phyloP scores from a whole-genome alignment of 2,113 vertebrate species.

The Protobothrops mucrosquamatus region DNA sequence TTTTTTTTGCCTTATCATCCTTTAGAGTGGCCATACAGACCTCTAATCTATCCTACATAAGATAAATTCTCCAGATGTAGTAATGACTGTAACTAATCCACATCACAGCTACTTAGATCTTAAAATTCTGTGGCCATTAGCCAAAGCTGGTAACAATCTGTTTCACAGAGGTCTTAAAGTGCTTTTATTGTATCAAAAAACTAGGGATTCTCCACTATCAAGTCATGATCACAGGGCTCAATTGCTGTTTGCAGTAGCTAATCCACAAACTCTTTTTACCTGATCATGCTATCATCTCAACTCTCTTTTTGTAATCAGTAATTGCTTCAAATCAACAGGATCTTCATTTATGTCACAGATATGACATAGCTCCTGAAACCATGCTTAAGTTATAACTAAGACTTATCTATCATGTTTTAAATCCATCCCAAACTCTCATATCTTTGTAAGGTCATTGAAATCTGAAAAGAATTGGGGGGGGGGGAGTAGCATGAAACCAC shows the following conservation, averaged over 20 bases:
- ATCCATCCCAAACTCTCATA: not conserved
- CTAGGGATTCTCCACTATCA: not conserved
- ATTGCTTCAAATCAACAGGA: not conserved
- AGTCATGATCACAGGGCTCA: not conserved
- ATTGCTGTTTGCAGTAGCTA: not conserved
- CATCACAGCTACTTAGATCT: not conserved
- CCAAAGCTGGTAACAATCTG: not conserved
- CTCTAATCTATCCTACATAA: not conserved
- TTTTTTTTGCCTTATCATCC: not conserved
- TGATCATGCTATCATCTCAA: not conserved
- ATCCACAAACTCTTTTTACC: not conserved
- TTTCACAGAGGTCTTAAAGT: not conserved
- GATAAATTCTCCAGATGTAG: not conserved
- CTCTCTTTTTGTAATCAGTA: not conserved
- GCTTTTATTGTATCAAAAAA: not conserved
- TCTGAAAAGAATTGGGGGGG: not conserved
- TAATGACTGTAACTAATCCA: not conserved
- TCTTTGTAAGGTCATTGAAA: not conserved
- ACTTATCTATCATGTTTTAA: not conserved
- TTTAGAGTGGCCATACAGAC: not conserved
- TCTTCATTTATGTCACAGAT: not conserved
- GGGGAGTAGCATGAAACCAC: not conserved
- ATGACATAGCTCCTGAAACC: not conserved
- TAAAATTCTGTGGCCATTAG: not conserved
- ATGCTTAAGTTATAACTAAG: not conserved